Evolutionary conservation across 2,888 invertebrate species (phyloP), one percentile per base, ranked within the genome.

Genomic region (Junonia oenone): DNA sequence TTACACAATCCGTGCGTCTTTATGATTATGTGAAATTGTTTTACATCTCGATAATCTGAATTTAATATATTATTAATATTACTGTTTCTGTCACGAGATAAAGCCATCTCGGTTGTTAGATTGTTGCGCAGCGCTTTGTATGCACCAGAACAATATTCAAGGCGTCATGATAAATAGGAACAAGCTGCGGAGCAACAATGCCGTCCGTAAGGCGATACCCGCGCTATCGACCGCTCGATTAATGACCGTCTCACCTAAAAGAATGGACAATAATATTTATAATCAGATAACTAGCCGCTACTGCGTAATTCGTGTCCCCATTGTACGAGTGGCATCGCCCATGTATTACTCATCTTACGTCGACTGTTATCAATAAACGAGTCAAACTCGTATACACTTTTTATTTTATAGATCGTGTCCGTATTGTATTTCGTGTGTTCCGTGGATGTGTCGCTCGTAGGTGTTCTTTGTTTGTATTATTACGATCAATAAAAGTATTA

Each of bases 201-300:
- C 80, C 71, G 73, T 75, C 76, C 77, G 88, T 87, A 88, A 87
- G 83, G 76, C 83, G 89, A 90, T 89, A 88, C 83, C 79, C 71
- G 73, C 81, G 75, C 79, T 83, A 90, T 90, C 89, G 83, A 82
- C 80, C 79, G 65, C 74, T 83, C 82, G 86, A 89, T 90, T 89
- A 89, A 90, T 90, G 89, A 86, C 85, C 76, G 80, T 76, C 84
- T 81, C 84, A 81, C 82, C 85, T 86, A 89, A 90, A 90, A 90
- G 89, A 90, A 90, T 88, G 86, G 85, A 78, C 83, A 76, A 83
- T 82, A 87, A 89, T 89, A 89, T 90, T 89, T 89, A 88, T 89
- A 87, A 90, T 90, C 87, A 82, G 90, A 90, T 90, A 88, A 84
- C 80, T 76, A 75, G 58, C 71, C 74, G 89, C 90, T 90, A 90